These are phyloP conservation scores for Panthera uncia DNA, from an alignment of 2,113 vertebrate genomes.

Conservation along the genomic window DNA sequence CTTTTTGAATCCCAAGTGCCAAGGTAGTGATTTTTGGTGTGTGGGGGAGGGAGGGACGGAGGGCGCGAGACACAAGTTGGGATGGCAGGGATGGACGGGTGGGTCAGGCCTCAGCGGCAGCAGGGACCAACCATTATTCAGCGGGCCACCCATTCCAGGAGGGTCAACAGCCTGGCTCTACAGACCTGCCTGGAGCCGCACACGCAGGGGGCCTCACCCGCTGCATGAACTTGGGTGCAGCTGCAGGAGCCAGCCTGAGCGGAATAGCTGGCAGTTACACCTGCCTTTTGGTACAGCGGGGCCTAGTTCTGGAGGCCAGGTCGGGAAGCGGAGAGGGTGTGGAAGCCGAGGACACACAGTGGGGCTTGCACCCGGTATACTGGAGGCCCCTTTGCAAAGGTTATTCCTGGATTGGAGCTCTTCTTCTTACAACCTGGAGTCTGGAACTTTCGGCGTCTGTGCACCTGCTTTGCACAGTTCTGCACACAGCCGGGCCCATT, in stretches of 20 bases:
- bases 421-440: constrained; percentile 14
- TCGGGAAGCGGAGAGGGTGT: neutral
- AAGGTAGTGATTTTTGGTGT: neutral
- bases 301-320: neutral
- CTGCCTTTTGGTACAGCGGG: neutral
- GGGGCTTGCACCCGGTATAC: neutral
- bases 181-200: neutral
- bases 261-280: neutral
- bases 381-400: neutral
- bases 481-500: neutral
- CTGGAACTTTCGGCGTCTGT: constrained; percentile 51
- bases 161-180: neutral
- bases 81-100: neutral
- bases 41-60: neutral
- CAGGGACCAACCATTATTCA: neutral
- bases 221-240: neutral
- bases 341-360: neutral
- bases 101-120: neutral
- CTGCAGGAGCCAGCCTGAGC: neutral
- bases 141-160: neutral
- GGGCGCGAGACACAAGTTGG: neutral
- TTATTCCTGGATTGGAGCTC: constrained; percentile 18
- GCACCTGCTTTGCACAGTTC: constrained; percentile 43
- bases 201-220: neutral
- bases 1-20: neutral